phyloP scores from a whole-genome alignment of 2,888 invertebrate genomes.

The Drosophila meridiana region DNA sequence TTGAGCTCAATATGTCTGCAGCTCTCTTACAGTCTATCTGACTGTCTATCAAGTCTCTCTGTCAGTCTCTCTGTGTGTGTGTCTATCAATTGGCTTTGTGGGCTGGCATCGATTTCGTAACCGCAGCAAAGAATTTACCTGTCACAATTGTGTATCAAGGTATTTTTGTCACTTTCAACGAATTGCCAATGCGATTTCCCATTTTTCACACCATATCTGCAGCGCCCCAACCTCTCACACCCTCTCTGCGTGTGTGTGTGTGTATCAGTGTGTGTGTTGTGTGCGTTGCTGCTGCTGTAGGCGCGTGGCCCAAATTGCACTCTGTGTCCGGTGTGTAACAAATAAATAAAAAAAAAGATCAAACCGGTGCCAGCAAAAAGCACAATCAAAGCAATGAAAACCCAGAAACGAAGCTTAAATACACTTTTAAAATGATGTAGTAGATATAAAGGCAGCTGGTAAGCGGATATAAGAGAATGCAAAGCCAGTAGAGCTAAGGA shows the following conservation, averaged over 20 bases:
- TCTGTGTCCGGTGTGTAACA: conserved; percentile 69
- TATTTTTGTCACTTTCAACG: conserved; percentile 77
- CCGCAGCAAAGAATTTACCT: conserved; percentile 75
- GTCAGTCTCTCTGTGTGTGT: conserved; percentile 13
- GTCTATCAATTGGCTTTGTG: conserved; percentile 40
- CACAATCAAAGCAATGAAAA: conserved; percentile 26
- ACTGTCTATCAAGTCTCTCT: conserved; percentile 14
- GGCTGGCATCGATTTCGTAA: conserved; percentile 65
- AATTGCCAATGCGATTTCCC: conserved; percentile 73
- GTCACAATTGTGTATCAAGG: conserved; percentile 73
- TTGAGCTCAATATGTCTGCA: conserved; percentile 67
- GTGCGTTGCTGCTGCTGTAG: conserved; percentile 55
- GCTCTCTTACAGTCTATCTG: conserved; percentile 30
- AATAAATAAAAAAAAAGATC: conserved; percentile 29
- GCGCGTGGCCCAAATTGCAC: conserved; percentile 78
- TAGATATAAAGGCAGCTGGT: no score
- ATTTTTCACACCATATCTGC: conserved; percentile 72
- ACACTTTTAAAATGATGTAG: conserved; percentile 1
- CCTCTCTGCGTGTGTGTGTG: not conserved
- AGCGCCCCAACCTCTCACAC: not conserved
- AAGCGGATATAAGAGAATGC: no score
- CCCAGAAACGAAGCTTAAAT: conserved; percentile 29
- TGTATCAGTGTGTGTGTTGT: conserved; percentile 8
- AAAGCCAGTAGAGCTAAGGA: no score
- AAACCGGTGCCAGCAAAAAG: conserved; percentile 45